Evolutionary conservation across 2,888 invertebrate species (phyloP).

Genomic region (Athrips mouffetella): DNA sequence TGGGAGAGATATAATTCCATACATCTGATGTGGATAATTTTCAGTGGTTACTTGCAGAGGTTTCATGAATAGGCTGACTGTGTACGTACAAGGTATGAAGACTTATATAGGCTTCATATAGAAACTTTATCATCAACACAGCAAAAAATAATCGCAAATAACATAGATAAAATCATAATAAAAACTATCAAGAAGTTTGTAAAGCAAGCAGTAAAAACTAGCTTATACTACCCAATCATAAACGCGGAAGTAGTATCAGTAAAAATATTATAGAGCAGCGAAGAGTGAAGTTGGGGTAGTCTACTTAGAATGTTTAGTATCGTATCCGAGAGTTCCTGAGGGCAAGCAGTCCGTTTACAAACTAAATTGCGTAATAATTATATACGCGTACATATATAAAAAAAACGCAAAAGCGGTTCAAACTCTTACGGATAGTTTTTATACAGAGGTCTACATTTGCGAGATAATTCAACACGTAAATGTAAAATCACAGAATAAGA

Average conservation of each 20-base stretch:
- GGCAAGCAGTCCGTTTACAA: not conserved
- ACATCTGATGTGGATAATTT: no score
- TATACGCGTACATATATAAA: not conserved
- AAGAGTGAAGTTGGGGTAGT: no score
- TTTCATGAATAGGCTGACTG: no score
- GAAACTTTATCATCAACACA: no score
- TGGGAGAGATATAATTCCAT: no score
- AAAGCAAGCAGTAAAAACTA: not conserved
- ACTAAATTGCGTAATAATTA: not conserved
- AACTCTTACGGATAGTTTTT: conserved; percentile 30
- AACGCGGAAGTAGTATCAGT: not conserved
- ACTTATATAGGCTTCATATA: no score
- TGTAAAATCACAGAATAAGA: not conserved
- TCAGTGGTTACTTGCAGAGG: no score
- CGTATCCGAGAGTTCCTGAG: not conserved
- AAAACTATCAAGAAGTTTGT: not conserved
- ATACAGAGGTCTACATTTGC: conserved; percentile 5
- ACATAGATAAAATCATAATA: no score
- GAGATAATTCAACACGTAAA: conserved; percentile 4
- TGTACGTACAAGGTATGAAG: no score
- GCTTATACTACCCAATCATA: not conserved
- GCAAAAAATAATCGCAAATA: no score
- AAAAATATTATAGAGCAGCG: no score
- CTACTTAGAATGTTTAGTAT: not conserved
- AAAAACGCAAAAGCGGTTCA: conserved; percentile 25